Percentiles rank a stretch among this genome's conserved stretches.
phyloP scores from a whole-genome alignment of 92 coral and sea anemone species.

The Isaurus tuberculatus region DNA sequence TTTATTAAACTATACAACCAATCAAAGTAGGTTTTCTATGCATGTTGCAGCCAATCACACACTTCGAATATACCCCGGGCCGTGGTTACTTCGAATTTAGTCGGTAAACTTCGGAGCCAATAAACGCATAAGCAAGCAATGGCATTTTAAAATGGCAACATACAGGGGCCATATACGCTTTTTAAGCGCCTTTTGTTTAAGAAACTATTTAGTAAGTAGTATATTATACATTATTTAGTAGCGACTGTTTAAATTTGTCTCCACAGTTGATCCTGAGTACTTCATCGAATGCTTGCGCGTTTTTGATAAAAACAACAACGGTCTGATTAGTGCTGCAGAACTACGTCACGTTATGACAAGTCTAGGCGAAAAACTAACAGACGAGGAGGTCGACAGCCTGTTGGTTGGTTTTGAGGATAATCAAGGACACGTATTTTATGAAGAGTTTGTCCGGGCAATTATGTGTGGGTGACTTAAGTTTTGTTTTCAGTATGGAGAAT shows the following conservation, averaged over 20 bases:
- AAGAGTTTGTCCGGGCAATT: constrained; percentile 83
- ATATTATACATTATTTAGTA: no score
- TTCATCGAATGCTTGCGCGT: constrained; percentile 94
- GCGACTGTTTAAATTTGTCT: not conserved
- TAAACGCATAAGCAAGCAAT: no score
- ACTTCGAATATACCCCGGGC: no score
- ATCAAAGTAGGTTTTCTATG: no score
- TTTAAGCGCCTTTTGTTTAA: no score
- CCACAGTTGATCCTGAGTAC: constrained; percentile 79
- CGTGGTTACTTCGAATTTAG: no score
- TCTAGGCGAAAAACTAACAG: constrained; percentile 89
- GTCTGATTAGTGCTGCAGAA: constrained; percentile 88
- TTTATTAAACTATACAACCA: no score
- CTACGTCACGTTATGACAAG: constrained; percentile 93
- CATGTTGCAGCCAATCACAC: no score
- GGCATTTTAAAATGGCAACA: no score
- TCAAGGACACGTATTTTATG: constrained; percentile 92
- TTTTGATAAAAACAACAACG: constrained; percentile 90
- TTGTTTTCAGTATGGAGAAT: not conserved
- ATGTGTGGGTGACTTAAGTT: constrained; percentile 67
- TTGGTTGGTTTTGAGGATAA: constrained; percentile 91
- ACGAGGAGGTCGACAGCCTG: constrained; percentile 85
- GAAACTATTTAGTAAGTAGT: no score
- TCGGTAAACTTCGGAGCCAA: no score
- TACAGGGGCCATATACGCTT: no score